Evolutionary conservation across 1,140 invertebrate species (phyloP).

Genomic region (Andrena cerasifolii): DNA sequence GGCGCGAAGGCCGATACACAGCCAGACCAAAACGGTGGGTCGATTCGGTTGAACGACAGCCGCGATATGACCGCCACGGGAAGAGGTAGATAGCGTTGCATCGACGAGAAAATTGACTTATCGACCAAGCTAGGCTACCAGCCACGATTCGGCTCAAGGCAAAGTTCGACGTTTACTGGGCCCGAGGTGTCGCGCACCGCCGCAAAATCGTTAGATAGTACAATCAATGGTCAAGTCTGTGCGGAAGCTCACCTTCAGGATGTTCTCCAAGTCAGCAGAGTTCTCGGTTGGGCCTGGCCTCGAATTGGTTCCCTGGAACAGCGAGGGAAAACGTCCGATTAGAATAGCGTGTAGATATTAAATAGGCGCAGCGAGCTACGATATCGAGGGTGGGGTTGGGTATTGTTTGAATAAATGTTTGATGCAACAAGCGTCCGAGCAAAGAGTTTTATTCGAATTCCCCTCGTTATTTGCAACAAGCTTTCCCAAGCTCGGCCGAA

Average conservation of each 20-base stretch:
- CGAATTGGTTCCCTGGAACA: constrained; percentile 69
- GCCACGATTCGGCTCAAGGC: constrained; percentile 5
- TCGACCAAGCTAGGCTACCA: constrained; percentile 40
- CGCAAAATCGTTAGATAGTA: no score
- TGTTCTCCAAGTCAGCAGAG: constrained; percentile 73
- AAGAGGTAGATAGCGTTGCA: constrained; percentile 49
- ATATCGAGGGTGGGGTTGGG: no score
- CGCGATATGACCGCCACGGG: constrained; percentile 37
- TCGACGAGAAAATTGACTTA: constrained; percentile 64
- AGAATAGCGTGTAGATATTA: neutral
- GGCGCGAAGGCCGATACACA: constrained; percentile 33
- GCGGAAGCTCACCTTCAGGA: constrained; percentile 71
- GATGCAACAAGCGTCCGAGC: no score
- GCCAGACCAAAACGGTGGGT: constrained; percentile 40
- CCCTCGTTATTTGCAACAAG: no score
- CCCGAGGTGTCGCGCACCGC: neutral
- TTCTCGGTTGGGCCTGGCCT: constrained; percentile 66
- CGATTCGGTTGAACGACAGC: constrained; percentile 51
- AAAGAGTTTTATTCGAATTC: no score
- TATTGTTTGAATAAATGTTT: no score
- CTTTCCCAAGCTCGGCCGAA: no score
- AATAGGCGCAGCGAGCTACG: no score
- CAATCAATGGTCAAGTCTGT: neutral
- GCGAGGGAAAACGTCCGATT: no score
- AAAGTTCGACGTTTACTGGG: constrained; percentile 13